Percentiles rank a stretch among this genome's conserved stretches.
These are phyloP conservation scores for Hirtodrosophila confusa DNA, from an alignment of 2,888 invertebrate species.

Conservation along the genomic window DNA sequence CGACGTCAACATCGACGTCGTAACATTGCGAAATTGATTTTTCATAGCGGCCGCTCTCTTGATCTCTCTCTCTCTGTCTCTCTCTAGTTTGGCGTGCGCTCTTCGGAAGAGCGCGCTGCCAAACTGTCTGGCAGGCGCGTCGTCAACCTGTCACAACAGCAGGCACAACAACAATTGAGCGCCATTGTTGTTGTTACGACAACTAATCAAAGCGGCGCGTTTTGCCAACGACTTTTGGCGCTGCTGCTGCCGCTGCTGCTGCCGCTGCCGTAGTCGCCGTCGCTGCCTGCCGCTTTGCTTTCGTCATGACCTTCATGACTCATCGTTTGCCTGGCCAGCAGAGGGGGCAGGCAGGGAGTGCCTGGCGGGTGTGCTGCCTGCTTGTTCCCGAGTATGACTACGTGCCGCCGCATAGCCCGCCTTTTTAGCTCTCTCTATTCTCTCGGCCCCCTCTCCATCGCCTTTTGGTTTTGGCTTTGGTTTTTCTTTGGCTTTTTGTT, in stretches of 20 bases:
- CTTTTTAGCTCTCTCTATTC: constrained; percentile 40
- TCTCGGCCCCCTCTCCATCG: constrained; percentile 14
- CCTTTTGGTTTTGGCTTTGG: constrained; percentile 33
- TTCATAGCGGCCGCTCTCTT: constrained; percentile 63
- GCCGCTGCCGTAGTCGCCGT: constrained; percentile 17
- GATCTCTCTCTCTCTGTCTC: constrained; percentile 10
- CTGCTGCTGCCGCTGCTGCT: constrained; percentile 35
- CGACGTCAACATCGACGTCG: constrained; percentile 46
- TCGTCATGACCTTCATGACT: constrained; percentile 85
- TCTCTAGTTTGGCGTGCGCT: background rate
- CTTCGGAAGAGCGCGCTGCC: constrained; percentile 59
- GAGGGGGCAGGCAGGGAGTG: constrained; percentile 4
- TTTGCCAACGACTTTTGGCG: constrained; percentile 59
- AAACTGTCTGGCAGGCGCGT: constrained; percentile 75
- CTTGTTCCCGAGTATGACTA: constrained; percentile 3
- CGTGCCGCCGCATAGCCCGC: constrained; percentile 44
- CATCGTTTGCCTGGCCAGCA: constrained; percentile 76
- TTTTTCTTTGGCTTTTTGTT: constrained; percentile 23
- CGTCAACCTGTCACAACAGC: constrained; percentile 65
- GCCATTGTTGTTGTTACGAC: constrained; percentile 28
- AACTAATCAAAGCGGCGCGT: constrained; percentile 69
- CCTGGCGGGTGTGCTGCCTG: constrained; percentile 36
- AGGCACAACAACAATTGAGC: constrained; percentile 19
- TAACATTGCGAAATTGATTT: constrained; percentile 82
- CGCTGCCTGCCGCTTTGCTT: constrained; percentile 56